phyloP scores from a whole-genome alignment of 2,113 vertebrate species.

The Triplophysa tibetana region DNA sequence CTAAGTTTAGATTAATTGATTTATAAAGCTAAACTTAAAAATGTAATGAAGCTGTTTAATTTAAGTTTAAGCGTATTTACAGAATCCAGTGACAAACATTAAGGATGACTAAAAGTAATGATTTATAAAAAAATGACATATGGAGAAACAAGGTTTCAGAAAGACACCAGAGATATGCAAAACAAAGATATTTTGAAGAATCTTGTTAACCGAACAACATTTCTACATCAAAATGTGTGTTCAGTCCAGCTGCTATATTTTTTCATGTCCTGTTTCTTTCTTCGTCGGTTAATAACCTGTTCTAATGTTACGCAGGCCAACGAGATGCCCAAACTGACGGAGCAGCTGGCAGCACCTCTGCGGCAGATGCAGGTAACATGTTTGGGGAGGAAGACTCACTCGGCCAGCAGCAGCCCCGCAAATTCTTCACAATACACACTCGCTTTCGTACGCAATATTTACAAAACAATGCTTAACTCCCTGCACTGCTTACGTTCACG shows the following conservation, averaged over 20 bases:
- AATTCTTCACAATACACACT: not conserved
- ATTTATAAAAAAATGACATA: too few species aligned
- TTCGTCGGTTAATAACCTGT: not conserved
- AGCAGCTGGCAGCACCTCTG: slow-evolving; percentile 91
- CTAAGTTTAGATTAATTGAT: too few species aligned
- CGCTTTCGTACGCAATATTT: not conserved
- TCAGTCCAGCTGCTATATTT: not conserved
- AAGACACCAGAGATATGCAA: too few species aligned
- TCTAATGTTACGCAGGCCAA: slow-evolving; percentile 75
- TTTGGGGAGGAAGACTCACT: not conserved
- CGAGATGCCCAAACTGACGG: slow-evolving; percentile 96
- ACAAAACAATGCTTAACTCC: slow-evolving; percentile 15
- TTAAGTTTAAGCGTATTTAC: too few species aligned
- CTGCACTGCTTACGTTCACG: not conserved
- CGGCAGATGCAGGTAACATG: slow-evolving; percentile 93
- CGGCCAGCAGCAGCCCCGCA: not conserved
- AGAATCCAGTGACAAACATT: too few species aligned
- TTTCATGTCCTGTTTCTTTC: not conserved
- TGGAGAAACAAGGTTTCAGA: too few species aligned
- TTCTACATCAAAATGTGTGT: not conserved
- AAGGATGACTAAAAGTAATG: too few species aligned
- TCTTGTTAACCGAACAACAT: too few species aligned
- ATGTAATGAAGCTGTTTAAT: too few species aligned
- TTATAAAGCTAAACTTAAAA: too few species aligned
- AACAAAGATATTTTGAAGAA: too few species aligned